Conservation (phyloP, 2,888 invertebrate species). For the Endotricha flammealis region DNA sequence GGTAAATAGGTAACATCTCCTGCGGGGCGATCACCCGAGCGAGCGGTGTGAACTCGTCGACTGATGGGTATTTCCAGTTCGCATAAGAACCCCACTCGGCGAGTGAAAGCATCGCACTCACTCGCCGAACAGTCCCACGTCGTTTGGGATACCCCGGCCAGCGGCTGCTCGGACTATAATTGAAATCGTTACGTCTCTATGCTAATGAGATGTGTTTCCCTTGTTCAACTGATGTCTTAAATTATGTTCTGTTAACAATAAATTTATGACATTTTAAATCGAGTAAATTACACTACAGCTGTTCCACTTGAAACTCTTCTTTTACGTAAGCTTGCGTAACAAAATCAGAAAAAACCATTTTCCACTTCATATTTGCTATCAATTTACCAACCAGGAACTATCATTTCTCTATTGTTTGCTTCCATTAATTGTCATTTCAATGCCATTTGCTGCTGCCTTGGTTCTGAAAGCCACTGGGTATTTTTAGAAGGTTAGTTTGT, state of each 20-base stretch:
- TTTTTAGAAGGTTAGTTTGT: slow-evolving; percentile 9
- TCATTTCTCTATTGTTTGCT: not conserved
- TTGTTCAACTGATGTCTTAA: not conserved
- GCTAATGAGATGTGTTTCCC: slow-evolving; percentile 23
- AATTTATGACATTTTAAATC: no score
- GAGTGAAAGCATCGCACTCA: slow-evolving; percentile 47
- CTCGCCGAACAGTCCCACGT: slow-evolving; percentile 16
- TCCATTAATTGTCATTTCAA: not conserved
- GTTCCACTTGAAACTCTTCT: no score
- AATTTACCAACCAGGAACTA: no score
- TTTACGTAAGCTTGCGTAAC: no score
- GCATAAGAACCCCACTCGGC: slow-evolving; percentile 31
- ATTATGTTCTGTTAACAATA: not conserved
- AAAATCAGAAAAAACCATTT: no score
- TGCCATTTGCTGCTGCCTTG: not conserved
- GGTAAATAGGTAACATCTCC: not conserved
- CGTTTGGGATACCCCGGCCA: slow-evolving; percentile 42
- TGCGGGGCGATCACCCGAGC: slow-evolving; percentile 18
- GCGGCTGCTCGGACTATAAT: slow-evolving; percentile 28
- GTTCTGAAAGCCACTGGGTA: slow-evolving; percentile 5
- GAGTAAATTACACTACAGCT: no score
- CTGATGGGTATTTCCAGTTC: slow-evolving; percentile 56
- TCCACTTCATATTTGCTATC: no score
- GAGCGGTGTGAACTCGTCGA: slow-evolving; percentile 25
- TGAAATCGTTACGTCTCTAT: slow-evolving; percentile 24